phyloP scores from a whole-genome alignment of 1,140 invertebrate species.

The Cotesia glomerata region DNA sequence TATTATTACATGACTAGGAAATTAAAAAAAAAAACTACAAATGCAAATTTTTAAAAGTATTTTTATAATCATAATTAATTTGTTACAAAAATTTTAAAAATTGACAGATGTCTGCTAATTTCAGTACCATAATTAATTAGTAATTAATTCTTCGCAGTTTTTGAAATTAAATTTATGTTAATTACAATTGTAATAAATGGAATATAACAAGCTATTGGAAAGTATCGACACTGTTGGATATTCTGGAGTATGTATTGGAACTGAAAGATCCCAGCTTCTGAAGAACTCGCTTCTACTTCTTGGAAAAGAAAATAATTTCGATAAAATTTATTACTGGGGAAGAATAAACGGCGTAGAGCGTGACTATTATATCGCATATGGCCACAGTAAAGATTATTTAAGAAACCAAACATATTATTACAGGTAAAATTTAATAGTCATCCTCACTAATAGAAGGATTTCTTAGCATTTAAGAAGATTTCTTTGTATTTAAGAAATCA shows the following conservation, averaged over 20 bases:
- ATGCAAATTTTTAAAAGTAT: too few species aligned
- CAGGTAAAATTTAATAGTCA: conserved; percentile 50
- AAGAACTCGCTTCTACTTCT: conserved; percentile 74
- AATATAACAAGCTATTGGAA: conserved; percentile 49
- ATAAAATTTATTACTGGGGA: conserved; percentile 77
- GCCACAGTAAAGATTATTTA: conserved; percentile 72
- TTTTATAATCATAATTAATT: too few species aligned
- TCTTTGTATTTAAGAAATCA: too few species aligned
- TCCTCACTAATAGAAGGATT: too few species aligned
- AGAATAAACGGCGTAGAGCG: conserved; percentile 70
- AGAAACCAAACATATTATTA: conserved; percentile 73
- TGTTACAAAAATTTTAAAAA: too few species aligned
- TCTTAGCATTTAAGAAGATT: too few species aligned
- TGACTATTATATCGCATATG: conserved; percentile 79
- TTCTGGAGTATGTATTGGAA: conserved; percentile 68
- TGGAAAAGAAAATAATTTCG: conserved; percentile 78
- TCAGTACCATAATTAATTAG: too few species aligned
- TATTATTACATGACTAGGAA: too few species aligned
- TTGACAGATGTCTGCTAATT: too few species aligned
- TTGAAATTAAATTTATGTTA: too few species aligned
- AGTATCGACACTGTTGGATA: conserved; percentile 59
- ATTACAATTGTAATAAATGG: conserved; percentile 38
- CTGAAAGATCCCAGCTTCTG: conserved; percentile 70
- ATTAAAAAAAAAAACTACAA: too few species aligned
- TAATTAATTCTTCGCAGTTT: too few species aligned